Percentiles rank a stretch among this genome's conserved stretches.
Evolutionary conservation across 1,140 invertebrate genomes (phyloP).

Genomic region (Bombyx mandarina): DNA sequence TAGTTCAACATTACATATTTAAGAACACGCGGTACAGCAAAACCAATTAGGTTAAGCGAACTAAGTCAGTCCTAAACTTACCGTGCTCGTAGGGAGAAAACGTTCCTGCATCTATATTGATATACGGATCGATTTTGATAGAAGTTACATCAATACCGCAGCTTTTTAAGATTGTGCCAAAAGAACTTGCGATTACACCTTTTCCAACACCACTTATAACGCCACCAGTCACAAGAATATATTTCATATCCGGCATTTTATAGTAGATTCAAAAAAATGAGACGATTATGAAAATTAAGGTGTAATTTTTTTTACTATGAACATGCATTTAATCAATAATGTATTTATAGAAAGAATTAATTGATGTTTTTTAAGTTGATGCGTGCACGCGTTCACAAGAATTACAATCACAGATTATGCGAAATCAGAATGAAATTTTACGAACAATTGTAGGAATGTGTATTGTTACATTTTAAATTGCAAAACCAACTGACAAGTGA

Average conservation of each 20-base stretch:
- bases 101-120: constrained; percentile 98
- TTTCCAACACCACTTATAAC: constrained; percentile 99
- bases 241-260: constrained; percentile 83
- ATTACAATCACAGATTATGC: no score
- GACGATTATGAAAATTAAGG: no score
- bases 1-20: not conserved
- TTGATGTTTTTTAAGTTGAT: no score
- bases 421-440: no score
- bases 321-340: no score
- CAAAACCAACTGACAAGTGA: no score
- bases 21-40: constrained; percentile 13
- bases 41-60: constrained; percentile 8
- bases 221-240: constrained; percentile 97
- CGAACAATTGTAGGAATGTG: no score
- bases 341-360: not conserved
- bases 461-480: no score
- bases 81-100: constrained; percentile 99
- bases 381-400: no score
- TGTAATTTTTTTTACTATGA: no score
- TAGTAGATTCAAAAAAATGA: not conserved
- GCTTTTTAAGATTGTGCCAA: constrained; percentile 95
- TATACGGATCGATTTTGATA: constrained; percentile 99
- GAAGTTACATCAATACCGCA: constrained; percentile 94
- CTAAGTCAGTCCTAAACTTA: constrained; percentile 56
- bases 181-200: constrained; percentile 96